A percentile compares a stretch with the other conserved stretches of the same genome.
phyloP scores from a whole-genome alignment of 2,113 vertebrate species.

The Oxyruncus cristatus region DNA sequence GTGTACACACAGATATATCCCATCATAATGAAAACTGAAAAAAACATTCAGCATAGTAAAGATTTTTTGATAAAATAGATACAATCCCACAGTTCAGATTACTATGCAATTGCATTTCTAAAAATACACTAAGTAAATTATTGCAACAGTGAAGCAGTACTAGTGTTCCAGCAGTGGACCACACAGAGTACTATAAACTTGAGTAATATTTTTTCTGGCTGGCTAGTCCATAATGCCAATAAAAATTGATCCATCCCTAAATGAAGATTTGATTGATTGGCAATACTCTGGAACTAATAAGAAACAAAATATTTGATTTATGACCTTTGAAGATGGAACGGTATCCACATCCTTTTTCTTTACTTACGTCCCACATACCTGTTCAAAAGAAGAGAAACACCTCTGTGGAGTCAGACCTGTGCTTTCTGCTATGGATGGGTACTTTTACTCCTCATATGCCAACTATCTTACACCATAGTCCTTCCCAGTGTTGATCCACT shows the following conservation, averaged over 20 bases:
- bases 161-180: neutral
- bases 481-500: neutral
- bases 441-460: neutral
- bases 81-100: neutral
- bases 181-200: neutral
- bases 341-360: neutral
- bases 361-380: neutral
- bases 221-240: neutral
- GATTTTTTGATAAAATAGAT: neutral
- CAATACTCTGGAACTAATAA: neutral
- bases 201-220: neutral
- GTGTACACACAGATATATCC: accelerated
- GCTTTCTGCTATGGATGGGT: neutral
- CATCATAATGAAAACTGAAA: neutral
- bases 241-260: neutral
- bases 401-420: neutral
- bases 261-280: neutral
- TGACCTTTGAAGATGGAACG: neutral
- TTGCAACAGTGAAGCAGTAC: neutral
- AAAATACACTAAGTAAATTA: neutral
- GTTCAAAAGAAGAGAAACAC: neutral
- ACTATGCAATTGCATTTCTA: neutral
- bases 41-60: neutral
- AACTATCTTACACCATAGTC: neutral
- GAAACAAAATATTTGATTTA: neutral